Evolutionary conservation across 2,797 vertebrate genomes (phyloP).

Genomic region (Eleutherodactylus coqui): DNA sequence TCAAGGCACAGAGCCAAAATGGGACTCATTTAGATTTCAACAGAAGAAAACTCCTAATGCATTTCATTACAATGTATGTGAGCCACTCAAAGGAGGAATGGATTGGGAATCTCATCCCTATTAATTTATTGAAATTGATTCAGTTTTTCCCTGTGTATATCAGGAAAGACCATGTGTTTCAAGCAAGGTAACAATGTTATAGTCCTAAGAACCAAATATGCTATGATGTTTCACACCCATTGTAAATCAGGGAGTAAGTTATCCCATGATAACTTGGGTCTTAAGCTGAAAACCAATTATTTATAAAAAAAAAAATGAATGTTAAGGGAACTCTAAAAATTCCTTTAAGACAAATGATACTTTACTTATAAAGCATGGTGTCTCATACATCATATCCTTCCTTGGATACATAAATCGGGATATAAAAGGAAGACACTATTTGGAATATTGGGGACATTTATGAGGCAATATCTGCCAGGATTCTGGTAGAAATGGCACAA

Average conservation of each 20-base stretch:
- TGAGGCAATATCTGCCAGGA: background rate
- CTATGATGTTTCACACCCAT: conserved; percentile 71
- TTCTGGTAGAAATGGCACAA: background rate
- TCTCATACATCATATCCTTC: background rate
- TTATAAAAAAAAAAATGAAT: no score
- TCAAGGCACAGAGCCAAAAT: conserved; percentile 84
- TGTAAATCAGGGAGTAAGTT: conserved; percentile 71
- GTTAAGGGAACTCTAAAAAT: no score
- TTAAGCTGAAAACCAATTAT: conserved; percentile 71
- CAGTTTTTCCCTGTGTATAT: conserved; percentile 77
- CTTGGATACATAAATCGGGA: background rate
- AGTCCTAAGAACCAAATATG: conserved; percentile 77
- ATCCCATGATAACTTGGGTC: conserved; percentile 75
- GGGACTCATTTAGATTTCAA: conserved; percentile 85
- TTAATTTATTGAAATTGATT: conserved; percentile 87
- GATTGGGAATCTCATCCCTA: conserved; percentile 82
- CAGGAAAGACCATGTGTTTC: conserved; percentile 80
- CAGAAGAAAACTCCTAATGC: conserved; percentile 83
- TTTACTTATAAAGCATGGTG: background rate
- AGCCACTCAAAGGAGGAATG: conserved; percentile 82
- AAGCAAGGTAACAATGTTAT: conserved; percentile 80
- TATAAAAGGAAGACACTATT: no score
- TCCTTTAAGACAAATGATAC: background rate
- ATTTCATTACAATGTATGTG: conserved; percentile 85
- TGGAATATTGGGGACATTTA: background rate